A percentile compares a stretch with the other conserved stretches of the same genome.
Evolutionary conservation across 2,113 vertebrate species (phyloP).

Genomic region (Brachirus orientalis): DNA sequence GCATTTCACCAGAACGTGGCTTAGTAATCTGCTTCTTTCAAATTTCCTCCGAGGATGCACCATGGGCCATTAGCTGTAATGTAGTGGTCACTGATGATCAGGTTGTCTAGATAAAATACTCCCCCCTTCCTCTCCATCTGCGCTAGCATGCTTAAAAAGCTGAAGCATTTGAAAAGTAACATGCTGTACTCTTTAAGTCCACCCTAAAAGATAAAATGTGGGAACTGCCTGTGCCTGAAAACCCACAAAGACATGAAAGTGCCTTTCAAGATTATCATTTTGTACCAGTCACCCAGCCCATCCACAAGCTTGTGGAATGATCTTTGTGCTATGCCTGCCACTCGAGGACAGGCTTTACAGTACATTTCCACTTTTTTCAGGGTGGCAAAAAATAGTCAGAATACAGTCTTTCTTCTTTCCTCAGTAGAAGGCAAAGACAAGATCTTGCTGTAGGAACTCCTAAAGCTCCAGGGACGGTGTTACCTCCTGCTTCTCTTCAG

Average conservation of each 20-base stretch:
- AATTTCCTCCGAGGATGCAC: background rate
- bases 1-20: background rate
- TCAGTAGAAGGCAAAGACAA: background rate
- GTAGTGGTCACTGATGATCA: background rate
- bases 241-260: constrained; percentile 62
- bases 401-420: constrained; percentile 9
- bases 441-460: background rate
- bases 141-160: constrained; percentile 12
- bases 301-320: constrained; percentile 13
- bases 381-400: constrained; percentile 6
- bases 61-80: background rate
- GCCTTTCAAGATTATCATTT: constrained; percentile 54
- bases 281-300: constrained; percentile 24
- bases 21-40: background rate
- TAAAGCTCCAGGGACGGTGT: background rate
- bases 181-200: constrained; percentile 9
- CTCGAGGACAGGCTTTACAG: constrained; percentile 18
- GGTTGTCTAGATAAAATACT: constrained; percentile 9
- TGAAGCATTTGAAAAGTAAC: constrained; percentile 24
- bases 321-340: constrained; percentile 4
- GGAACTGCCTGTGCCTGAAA: constrained; percentile 25
- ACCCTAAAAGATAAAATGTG: constrained; percentile 8
- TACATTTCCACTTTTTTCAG: constrained; percentile 12
- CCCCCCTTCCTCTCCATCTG: background rate
- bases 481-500: constrained; percentile 1